These are phyloP conservation scores for Oxygymnocypris stewartii DNA, from an alignment of 2,113 vertebrate genomes.

Conservation along the genomic window DNA sequence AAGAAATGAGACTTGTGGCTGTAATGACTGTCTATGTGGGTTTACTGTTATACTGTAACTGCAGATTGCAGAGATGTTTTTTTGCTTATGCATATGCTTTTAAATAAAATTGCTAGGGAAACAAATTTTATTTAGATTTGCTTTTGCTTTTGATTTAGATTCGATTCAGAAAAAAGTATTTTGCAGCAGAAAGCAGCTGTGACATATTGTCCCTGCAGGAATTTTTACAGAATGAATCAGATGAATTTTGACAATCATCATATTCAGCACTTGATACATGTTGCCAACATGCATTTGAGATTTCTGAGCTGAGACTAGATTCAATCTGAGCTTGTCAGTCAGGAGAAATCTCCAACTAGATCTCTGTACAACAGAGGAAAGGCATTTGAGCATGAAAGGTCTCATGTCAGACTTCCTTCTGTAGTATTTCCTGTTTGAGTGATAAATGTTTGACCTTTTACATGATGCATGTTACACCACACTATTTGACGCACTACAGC, in stretches of 20 bases:
- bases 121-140: constrained; percentile 18
- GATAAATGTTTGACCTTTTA: constrained; percentile 26
- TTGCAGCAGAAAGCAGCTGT: constrained; percentile 32
- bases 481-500: neutral
- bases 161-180: neutral
- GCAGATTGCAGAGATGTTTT: constrained; percentile 28
- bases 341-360: neutral
- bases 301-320: constrained; percentile 31
- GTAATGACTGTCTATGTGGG: neutral
- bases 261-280: constrained; percentile 21
- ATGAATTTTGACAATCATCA: constrained; percentile 18
- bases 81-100: constrained; percentile 41
- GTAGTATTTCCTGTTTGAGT: constrained; percentile 21
- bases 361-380: constrained; percentile 1
- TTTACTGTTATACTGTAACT: neutral
- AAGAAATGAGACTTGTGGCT: neutral
- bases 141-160: constrained; percentile 10
- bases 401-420: neutral
- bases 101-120: constrained; percentile 15
- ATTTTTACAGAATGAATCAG: constrained; percentile 31
- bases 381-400: constrained; percentile 22
- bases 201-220: constrained; percentile 29
- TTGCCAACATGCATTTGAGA: constrained; percentile 18
- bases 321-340: neutral
- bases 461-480: neutral